phyloP scores from a whole-genome alignment of 2,888 invertebrate genomes.

The Beris morrisii region DNA sequence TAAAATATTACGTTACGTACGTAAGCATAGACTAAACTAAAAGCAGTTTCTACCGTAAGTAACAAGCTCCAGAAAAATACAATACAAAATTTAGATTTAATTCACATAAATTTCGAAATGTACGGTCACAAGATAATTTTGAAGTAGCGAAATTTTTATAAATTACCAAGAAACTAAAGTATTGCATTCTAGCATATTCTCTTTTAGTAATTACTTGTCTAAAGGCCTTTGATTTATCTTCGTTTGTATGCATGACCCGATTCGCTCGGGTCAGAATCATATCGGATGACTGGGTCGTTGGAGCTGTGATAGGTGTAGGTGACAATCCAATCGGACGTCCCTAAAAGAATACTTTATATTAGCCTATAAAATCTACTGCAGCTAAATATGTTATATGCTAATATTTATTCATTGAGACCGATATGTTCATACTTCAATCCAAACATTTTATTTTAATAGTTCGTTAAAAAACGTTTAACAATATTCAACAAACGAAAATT shows the following conservation, averaged over 20 bases:
- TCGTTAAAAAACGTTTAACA: too few relatives aligned
- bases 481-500: too few relatives aligned
- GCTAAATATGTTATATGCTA: too few relatives aligned
- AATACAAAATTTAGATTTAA: neutral
- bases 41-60: neutral
- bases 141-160: constrained; percentile 49
- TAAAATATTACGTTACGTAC: too few relatives aligned
- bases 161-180: constrained; percentile 8
- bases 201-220: constrained; percentile 38
- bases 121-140: neutral
- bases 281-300: constrained; percentile 38
- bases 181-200: constrained; percentile 12
- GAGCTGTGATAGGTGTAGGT: neutral
- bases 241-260: constrained; percentile 47
- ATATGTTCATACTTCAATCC: too few relatives aligned
- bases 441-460: too few relatives aligned
- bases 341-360: neutral
- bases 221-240: constrained; percentile 45
- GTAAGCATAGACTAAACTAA: too few relatives aligned
- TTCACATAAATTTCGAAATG: neutral
- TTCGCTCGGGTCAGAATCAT: constrained; percentile 43
- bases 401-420: too few relatives aligned
- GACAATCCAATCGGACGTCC: neutral
- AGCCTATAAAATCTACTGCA: neutral
- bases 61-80: neutral